Conservation (phyloP, 2,797 vertebrate genomes). For the Aldrovandia affinis region DNA sequence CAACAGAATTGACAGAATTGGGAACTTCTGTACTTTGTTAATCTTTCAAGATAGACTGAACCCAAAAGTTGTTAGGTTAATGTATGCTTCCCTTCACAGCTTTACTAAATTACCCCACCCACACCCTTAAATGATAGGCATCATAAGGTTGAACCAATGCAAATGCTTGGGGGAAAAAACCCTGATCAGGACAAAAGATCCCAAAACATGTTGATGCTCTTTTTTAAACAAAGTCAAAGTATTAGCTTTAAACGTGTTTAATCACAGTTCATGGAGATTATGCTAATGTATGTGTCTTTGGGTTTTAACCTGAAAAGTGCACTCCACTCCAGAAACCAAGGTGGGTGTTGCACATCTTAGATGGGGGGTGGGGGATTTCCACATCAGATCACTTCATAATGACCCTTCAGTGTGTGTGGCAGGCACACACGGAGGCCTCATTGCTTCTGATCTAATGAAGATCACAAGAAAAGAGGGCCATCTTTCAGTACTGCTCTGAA, state of each 20-base stretch:
- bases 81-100: background rate
- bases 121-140: background rate
- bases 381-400: background rate
- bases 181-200: background rate
- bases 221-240: background rate
- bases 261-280: background rate
- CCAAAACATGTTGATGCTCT: background rate
- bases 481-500: background rate
- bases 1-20: no score
- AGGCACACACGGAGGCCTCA: background rate
- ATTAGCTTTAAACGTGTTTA: background rate
- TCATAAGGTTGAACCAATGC: background rate
- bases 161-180: background rate
- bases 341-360: background rate
- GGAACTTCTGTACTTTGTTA: no score
- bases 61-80: background rate
- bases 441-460: background rate
- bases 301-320: background rate
- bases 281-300: background rate
- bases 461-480: background rate
- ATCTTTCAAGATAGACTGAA: background rate
- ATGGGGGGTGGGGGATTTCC: background rate
- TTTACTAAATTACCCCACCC: background rate
- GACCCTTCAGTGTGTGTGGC: slow-evolving; percentile 3
- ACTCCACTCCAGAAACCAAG: background rate